Evolutionary conservation across 2,888 invertebrate genomes (phyloP), one percentile per base, ranked within the genome.

Genomic region (Zootermopsis nevadensis): DNA sequence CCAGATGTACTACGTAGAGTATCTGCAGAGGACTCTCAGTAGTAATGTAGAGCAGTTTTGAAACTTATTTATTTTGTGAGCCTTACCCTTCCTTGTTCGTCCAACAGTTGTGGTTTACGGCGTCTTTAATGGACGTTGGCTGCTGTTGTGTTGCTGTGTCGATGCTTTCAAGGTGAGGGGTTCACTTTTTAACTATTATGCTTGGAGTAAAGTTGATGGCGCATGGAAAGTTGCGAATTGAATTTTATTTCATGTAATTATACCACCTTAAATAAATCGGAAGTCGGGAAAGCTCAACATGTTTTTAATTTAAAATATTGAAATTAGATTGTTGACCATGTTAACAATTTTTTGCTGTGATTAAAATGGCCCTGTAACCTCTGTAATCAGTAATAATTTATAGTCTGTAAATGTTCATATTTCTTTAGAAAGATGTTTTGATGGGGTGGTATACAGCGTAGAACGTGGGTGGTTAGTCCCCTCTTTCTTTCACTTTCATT

Each of bases 31-130:
- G 66, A 60, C 24, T 19, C 24, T 66, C 35, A n/a, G 24, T 79
- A 79, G 79, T 66, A 35, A 27, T 35, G 79, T 79, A 79, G 79
- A 79, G 55, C 48, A 53, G 22, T 30, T 35, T 66, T 79, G 35
- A 66, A 60, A 79, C 19, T 79, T 79, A 60, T 79, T 79, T 60
- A 77, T 79, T 66, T 79, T 60, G 48, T 30, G 31, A 79, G 35
- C 66, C 66, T 79, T 35, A 53, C 30, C 31, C 53, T 77, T 27
- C 79, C 66, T 31, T 79, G 38, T n/a, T 66, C 24, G 33, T 48
- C n/a, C n/a, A 42, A 60, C 60, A 60, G n/a, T 31, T n/a, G 53
- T 27, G 35, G 38, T 79, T 79, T 76, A 48, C 60, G 66, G 53
- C 55, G 31, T 60, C 35, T 66, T 60, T 66, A 27, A 79, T 38